Conservation (phyloP, 2,113 vertebrate genomes). For the Cyanoramphus novaezelandiae region DNA sequence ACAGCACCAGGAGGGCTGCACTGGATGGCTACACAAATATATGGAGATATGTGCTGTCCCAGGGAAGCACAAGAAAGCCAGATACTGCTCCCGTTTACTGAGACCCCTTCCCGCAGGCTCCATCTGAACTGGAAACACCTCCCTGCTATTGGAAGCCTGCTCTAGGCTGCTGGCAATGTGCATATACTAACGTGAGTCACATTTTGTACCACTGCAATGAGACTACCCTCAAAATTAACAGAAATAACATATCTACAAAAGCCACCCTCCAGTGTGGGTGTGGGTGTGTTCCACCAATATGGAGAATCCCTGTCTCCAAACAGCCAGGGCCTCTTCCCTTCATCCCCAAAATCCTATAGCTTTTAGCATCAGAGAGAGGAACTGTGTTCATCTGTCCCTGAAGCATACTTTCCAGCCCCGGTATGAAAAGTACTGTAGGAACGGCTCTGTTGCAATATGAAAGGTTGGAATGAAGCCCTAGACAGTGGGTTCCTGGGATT, state of each 20-base stretch:
- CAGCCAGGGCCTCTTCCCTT: neutral
- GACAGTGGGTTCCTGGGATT: neutral
- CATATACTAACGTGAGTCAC: rapidly evolving
- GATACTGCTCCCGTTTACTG: neutral
- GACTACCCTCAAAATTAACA: neutral
- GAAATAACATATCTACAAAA: neutral
- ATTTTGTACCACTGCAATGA: neutral
- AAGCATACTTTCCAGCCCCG: neutral
- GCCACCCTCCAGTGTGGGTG: neutral
- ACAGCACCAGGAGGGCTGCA: neutral
- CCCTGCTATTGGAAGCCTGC: neutral
- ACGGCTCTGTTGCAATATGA: neutral
- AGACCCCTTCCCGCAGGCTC: neutral
- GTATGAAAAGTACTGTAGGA: neutral
- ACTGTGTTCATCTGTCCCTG: neutral
- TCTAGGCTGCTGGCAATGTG: neutral
- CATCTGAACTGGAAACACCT: neutral
- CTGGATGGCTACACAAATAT: neutral
- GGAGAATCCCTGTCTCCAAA: neutral
- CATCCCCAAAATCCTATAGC: neutral
- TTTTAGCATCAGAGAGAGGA: neutral
- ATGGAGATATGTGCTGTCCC: neutral
- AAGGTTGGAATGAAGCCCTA: neutral
- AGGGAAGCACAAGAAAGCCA: neutral
- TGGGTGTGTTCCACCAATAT: neutral